These are phyloP conservation scores for Elysia chlorotica DNA, from an alignment of 1,140 invertebrate species.

Conservation along the genomic window DNA sequence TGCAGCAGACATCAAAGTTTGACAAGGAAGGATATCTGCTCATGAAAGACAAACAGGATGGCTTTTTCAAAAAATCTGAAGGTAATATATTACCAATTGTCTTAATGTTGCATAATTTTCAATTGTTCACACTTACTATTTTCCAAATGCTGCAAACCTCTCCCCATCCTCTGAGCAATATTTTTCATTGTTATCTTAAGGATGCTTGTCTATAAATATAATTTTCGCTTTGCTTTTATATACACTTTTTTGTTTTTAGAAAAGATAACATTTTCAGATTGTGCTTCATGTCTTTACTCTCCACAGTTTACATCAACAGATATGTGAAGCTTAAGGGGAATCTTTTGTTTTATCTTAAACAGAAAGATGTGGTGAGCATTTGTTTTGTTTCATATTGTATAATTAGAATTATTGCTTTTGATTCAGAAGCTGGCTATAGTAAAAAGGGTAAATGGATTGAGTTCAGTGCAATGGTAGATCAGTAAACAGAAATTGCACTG, in stretches of 20 bases:
- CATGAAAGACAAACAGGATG: conserved; percentile 85
- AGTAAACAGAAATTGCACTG: no score
- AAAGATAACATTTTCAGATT: not conserved
- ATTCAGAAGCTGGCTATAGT: no score
- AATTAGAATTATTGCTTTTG: no score
- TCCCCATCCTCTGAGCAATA: not conserved
- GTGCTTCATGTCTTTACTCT: not conserved
- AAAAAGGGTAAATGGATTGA: no score
- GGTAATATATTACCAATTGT: conserved; percentile 59
- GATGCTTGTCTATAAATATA: not conserved
- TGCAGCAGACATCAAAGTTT: conserved; percentile 85
- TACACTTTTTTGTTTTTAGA: not conserved
- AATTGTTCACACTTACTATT: no score
- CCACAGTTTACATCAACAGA: conserved; percentile 78
- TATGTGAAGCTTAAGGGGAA: conserved; percentile 93
- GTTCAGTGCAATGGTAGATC: no score
- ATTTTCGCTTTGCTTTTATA: not conserved
- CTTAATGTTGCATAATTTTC: no score
- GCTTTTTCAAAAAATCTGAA: conserved; percentile 82
- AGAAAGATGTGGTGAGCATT: conserved; percentile 72
- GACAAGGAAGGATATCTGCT: conserved; percentile 89
- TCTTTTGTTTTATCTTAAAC: conserved; percentile 92
- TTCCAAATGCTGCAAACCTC: not conserved
- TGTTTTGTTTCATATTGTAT: no score
- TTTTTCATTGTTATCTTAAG: not conserved